Evolutionary conservation across 2,797 vertebrate genomes (phyloP), one percentile per base, ranked within the genome.

Genomic region (Halcyon smyrnensis): DNA sequence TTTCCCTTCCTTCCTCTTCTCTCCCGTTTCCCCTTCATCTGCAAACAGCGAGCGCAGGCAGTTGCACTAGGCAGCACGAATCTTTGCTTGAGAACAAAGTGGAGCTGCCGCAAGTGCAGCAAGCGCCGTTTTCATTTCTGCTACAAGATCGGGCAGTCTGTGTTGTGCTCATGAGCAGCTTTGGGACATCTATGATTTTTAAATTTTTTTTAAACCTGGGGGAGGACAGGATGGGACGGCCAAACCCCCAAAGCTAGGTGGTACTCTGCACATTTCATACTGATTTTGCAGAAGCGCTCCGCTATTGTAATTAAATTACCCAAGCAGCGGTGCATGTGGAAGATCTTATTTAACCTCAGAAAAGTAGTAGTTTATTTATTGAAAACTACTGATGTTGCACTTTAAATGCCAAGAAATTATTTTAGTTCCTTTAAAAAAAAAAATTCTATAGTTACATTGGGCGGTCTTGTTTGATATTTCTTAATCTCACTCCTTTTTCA

Each of bases 401-500:
- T 98, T 98, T 97, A 98, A 98, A 98, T 97, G 97, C 97, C 96
- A 98, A 98, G 97, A 97, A 97, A 98, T 98, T 98, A 97, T 98
- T 98, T 98, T 98, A 97, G 91, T 97, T 97, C 97, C 95, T 97
- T 70, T 54, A 15, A 8, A 84, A 96, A 53, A 56, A 96, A 97
- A 97, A 97, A 94, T 98, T 97, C 97, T 97, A 91, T 97, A 96
- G 98, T 97, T 98, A 96, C 97, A 97, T 98, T 98, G 98, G 98
- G 98, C 97, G 97, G 98, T 98, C 98, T 98, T 98, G 98, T 99
- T 99, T 98, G 98, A 99, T 99, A 99, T 99, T 98, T 98, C 98
- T 98, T 99, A 99, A 99, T 99, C 98, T 98, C 97, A 96, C 97
- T 98, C 97, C 98, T 98, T 98, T 98, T 98, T 98, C 98, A 99